Conservation (phyloP, 2,797 vertebrate genomes). For the Acrocephalus scirpaceus region DNA sequence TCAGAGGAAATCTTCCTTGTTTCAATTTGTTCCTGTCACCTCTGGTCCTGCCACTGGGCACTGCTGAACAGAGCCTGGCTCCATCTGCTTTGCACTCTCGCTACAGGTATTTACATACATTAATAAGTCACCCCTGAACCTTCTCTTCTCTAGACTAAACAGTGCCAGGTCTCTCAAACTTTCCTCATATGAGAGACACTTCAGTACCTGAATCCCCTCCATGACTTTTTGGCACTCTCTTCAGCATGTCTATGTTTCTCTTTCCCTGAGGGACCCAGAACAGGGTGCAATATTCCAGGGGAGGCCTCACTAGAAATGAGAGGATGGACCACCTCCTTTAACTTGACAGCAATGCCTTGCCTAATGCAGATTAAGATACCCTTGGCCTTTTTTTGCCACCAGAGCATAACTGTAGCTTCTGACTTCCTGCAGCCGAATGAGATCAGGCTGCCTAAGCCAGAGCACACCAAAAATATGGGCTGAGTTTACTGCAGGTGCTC, state of each 20-base stretch:
- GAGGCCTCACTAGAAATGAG: background rate
- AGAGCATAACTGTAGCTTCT: background rate
- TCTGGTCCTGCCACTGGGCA: background rate
- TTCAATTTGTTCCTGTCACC: background rate
- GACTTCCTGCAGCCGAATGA: background rate
- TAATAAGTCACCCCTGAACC: background rate
- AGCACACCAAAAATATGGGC: background rate
- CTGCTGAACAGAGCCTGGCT: background rate
- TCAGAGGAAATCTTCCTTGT: background rate
- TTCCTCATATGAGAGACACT: background rate
- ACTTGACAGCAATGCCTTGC: background rate
- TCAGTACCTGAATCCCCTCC: background rate
- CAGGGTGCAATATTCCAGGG: background rate
- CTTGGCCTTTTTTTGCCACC: too few species aligned
- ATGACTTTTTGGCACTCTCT: background rate
- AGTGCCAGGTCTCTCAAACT: background rate
- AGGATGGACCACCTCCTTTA: background rate
- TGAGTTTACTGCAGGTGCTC: background rate
- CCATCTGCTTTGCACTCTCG: background rate
- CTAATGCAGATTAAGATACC: background rate
- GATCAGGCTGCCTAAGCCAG: fast-evolving
- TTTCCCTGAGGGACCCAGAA: background rate
- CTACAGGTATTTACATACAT: background rate
- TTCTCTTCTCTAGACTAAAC: background rate
- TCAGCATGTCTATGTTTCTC: background rate